Conservation (phyloP, 2,888 invertebrate genomes). For the Imbricaverruca yamaguchii region DNA sequence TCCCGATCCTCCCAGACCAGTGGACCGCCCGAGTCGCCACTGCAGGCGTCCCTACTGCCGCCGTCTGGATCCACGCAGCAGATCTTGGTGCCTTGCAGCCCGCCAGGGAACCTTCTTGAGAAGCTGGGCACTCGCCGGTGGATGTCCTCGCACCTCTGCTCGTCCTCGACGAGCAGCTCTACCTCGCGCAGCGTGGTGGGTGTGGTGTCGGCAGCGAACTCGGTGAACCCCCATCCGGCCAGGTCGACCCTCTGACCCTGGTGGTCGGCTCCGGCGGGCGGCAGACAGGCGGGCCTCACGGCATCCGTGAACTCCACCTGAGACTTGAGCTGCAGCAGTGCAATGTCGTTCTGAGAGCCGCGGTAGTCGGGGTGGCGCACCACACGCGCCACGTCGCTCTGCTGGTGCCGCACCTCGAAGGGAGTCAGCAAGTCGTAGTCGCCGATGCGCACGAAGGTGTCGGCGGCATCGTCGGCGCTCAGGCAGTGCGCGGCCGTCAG, state of each 20-base stretch:
- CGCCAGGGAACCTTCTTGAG: not conserved
- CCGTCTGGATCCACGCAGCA: not conserved
- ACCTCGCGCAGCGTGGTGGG: not conserved
- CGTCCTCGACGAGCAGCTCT: not conserved
- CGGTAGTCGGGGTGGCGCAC: not conserved
- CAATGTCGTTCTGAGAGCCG: not conserved
- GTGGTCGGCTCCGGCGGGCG: not conserved
- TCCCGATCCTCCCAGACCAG: not conserved
- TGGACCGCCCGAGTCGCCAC: not conserved
- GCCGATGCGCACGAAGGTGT: not conserved
- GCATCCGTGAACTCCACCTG: not conserved
- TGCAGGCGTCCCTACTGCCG: not conserved
- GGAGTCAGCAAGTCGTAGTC: not conserved
- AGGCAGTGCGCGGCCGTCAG: not conserved
- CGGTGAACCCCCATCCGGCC: not conserved
- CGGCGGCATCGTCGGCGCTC: not conserved
- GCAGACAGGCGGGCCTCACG: not conserved
- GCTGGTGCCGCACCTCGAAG: not conserved
- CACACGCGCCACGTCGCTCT: not conserved
- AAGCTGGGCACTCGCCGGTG: not conserved
- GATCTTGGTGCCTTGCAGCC: not conserved
- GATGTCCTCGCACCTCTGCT: not conserved
- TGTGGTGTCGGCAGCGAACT: not conserved
- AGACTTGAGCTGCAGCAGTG: not conserved
- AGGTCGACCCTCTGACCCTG: not conserved